Conservation (phyloP, 1,140 invertebrate genomes). For the Papilio polytes region DNA sequence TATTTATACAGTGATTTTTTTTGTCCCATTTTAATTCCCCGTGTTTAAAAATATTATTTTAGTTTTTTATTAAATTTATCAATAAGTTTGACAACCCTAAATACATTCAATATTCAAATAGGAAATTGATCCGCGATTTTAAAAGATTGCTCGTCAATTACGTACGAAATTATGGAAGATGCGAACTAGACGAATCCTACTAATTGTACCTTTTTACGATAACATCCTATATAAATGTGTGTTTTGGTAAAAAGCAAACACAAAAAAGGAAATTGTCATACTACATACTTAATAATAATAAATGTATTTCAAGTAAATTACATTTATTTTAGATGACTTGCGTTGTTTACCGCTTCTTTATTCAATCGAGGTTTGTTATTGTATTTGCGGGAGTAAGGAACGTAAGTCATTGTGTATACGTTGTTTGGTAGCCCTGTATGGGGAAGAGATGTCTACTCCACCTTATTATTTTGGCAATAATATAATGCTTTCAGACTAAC, state of each 20-base stretch:
- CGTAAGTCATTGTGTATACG: slow-evolving; percentile 25
- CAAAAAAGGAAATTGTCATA: background rate
- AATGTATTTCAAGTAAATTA: slow-evolving; percentile 13
- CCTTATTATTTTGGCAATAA: slow-evolving; percentile 80
- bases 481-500: slow-evolving; percentile 68
- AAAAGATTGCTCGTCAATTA: background rate
- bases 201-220: background rate
- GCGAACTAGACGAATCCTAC: background rate
- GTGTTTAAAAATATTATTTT: no score
- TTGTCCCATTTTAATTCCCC: no score
- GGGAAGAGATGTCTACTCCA: slow-evolving; percentile 57
- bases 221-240: no score
- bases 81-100: background rate
- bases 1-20: no score
- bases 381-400: slow-evolving; percentile 30
- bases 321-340: slow-evolving; percentile 29
- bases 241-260: background rate
- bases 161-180: background rate
- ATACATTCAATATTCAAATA: background rate
- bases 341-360: slow-evolving; percentile 31
- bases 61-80: background rate
- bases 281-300: background rate
- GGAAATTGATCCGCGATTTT: background rate
- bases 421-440: slow-evolving; percentile 51
- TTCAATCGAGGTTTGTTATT: slow-evolving; percentile 31